These are phyloP conservation scores for Callinectes sapidus DNA, from an alignment of 2,888 invertebrate species.

Conservation along the genomic window DNA sequence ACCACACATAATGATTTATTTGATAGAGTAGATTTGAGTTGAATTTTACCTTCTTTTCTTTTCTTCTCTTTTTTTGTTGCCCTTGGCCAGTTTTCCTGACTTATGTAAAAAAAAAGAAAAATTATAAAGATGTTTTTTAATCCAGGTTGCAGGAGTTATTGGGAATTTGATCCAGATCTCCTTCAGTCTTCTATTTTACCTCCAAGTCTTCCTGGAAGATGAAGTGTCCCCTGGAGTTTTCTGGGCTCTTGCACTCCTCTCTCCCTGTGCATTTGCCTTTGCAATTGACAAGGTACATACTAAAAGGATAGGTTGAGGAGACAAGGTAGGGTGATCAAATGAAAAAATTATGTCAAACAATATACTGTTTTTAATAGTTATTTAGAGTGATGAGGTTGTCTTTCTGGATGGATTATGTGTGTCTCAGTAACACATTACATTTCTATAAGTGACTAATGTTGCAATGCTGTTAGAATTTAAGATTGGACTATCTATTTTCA, in stretches of 20 bases:
- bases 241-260: conserved; percentile 87
- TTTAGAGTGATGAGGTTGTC: not conserved
- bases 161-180: conserved; percentile 75
- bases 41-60: not conserved
- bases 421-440: no score
- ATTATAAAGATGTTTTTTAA: not conserved
- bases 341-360: not conserved
- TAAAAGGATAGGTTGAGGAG: not conserved
- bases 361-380: not conserved
- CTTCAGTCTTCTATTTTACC: conserved; percentile 87
- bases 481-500: no score
- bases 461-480: no score
- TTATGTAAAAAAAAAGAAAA: no score
- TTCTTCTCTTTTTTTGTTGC: no score
- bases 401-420: not conserved
- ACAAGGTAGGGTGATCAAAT: not conserved
- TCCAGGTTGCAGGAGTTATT: conserved; percentile 71
- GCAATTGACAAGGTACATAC: conserved; percentile 90
- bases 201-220: conserved; percentile 85
- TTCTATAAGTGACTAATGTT: no score
- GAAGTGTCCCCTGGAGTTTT: conserved; percentile 82
- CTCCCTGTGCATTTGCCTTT: conserved; percentile 88
- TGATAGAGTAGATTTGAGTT: not conserved
- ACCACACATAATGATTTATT: not conserved
- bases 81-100: no score